phyloP scores from a whole-genome alignment of 2,797 vertebrate genomes.

The Pseudochaenichthys georgianus region DNA sequence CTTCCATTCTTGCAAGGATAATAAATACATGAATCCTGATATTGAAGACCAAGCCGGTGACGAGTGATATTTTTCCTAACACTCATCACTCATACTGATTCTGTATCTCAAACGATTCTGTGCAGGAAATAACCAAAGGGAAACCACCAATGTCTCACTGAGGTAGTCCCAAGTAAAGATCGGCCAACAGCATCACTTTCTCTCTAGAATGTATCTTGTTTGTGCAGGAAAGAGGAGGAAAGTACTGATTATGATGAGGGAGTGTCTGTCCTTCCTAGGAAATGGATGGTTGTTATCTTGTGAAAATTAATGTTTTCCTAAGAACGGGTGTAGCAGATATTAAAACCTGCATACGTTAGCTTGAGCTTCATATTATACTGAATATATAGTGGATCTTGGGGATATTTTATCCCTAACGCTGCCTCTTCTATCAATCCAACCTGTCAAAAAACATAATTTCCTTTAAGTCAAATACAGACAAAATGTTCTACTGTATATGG shows the following conservation, averaged over 20 bases:
- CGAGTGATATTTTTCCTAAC: too few relatives aligned
- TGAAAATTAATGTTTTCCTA: slow-evolving; percentile 58
- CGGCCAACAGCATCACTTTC: slow-evolving; percentile 64
- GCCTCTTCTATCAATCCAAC: neutral
- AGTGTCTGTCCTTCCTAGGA: slow-evolving; percentile 40
- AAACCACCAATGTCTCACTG: slow-evolving; percentile 41
- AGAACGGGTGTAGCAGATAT: slow-evolving; percentile 54
- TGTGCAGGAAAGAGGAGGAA: slow-evolving; percentile 42
- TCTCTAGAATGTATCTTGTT: slow-evolving; percentile 25
- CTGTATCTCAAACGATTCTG: slow-evolving; percentile 34
- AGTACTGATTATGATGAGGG: slow-evolving; percentile 40
- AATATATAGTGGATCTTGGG: neutral
- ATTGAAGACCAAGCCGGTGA: too few relatives aligned
- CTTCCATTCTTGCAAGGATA: too few relatives aligned
- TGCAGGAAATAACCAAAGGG: slow-evolving; percentile 48
- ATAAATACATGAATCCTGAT: too few relatives aligned
- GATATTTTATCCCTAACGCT: neutral
- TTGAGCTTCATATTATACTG: slow-evolving; percentile 7
- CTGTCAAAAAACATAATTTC: slow-evolving; percentile 21
- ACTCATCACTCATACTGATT: slow-evolving; percentile 1
- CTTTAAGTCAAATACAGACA: slow-evolving; percentile 25
- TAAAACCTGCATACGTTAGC: slow-evolving; percentile 11
- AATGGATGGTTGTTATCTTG: slow-evolving; percentile 67
- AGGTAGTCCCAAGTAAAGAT: slow-evolving; percentile 34
- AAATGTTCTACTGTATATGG: slow-evolving; percentile 12